Conservation (phyloP, 2,888 invertebrate species). For the Cheilosia vulpina region DNA sequence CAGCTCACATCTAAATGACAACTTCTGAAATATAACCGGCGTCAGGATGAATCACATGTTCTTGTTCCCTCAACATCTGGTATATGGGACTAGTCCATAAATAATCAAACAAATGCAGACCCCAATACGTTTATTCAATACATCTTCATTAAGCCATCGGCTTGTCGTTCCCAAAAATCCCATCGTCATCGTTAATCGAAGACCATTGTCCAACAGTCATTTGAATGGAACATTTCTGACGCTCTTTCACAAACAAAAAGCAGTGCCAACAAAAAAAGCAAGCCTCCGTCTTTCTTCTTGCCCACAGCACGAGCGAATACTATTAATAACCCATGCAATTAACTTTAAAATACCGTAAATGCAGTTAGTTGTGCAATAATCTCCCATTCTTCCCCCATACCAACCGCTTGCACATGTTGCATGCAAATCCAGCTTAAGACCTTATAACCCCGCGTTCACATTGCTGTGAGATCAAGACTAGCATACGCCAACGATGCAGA, state of each 20-base stretch:
- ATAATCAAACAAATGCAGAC: too few relatives aligned
- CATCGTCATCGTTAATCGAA: constrained; percentile 33
- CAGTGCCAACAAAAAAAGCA: constrained; percentile 9
- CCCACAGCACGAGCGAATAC: constrained; percentile 22
- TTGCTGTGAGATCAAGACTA: constrained; percentile 57
- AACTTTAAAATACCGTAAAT: constrained; percentile 65
- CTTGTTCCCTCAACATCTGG: too few relatives aligned
- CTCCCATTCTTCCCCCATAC: constrained; percentile 32
- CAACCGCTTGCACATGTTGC: constrained; percentile 50
- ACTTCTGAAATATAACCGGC: too few relatives aligned
- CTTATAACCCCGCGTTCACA: constrained; percentile 58
- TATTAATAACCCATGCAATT: constrained; percentile 68
- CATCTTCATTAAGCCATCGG: too few relatives aligned
- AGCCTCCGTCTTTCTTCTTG: constrained; percentile 21
- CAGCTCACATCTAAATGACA: too few relatives aligned
- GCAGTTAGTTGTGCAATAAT: constrained; percentile 63
- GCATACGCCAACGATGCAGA: neutral
- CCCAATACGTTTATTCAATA: too few relatives aligned
- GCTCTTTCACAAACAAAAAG: constrained; percentile 15
- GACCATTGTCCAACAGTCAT: constrained; percentile 39
- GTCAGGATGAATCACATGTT: too few relatives aligned
- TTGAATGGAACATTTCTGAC: constrained; percentile 54
- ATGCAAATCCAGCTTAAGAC: constrained; percentile 71
- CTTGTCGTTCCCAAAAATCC: too few relatives aligned
- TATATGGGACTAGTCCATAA: too few relatives aligned